phyloP scores from a whole-genome alignment of 2,888 invertebrate genomes.

The Chironomus riparius region DNA sequence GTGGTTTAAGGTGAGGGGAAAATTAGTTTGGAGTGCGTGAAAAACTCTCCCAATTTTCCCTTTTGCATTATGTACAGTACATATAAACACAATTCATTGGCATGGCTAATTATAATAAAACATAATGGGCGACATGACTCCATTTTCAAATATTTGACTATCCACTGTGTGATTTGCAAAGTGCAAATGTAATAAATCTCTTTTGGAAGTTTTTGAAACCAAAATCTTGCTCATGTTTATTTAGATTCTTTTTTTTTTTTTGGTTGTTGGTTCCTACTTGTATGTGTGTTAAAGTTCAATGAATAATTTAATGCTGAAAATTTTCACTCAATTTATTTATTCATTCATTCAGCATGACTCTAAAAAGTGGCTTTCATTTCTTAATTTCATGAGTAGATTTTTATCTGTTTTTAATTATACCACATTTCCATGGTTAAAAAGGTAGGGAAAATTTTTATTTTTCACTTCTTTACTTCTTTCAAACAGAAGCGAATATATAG shows the following conservation, averaged over 20 bases:
- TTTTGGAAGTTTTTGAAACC: neutral
- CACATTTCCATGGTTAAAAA: no score
- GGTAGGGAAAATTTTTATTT: no score
- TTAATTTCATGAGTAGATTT: no score
- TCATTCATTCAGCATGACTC: no score
- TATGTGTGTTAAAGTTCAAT: no score
- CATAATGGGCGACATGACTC: constrained; percentile 6
- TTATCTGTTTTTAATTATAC: no score
- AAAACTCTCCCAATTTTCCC: neutral
- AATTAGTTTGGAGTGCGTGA: neutral
- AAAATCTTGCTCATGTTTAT: neutral
- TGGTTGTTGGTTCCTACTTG: no score
- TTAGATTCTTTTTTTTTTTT: neutral
- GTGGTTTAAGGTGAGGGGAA: neutral
- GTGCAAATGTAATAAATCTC: constrained; percentile 25
- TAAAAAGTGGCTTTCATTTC: no score
- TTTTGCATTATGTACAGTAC: neutral
- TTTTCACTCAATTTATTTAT: no score
- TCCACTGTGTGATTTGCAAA: neutral
- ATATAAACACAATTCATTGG: neutral
- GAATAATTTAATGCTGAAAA: no score
- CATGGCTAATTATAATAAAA: constrained; percentile 23
- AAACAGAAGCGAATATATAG: no score
- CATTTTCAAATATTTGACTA: neutral
- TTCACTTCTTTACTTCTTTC: no score